Conservation (phyloP, 2,888 invertebrate species). For the Gerosis bhagava region DNA sequence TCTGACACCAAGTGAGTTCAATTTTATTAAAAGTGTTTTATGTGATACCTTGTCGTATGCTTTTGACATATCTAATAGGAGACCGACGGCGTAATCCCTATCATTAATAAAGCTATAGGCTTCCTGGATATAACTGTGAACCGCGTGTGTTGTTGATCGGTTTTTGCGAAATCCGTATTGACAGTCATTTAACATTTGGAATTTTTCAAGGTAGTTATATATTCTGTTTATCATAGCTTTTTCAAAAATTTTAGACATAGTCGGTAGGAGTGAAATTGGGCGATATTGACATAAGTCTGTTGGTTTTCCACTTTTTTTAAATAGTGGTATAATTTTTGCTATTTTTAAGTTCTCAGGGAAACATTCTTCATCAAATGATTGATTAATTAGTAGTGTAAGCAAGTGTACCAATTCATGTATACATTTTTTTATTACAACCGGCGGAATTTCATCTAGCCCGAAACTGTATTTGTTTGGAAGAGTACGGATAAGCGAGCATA, state of each 20-base stretch:
- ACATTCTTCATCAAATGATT: not conserved
- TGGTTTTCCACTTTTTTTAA: not conserved
- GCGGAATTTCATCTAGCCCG: conserved; percentile 26
- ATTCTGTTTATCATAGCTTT: not conserved
- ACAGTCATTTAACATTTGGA: not conserved
- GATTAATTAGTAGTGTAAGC: conserved; percentile 5
- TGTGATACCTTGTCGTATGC: not conserved
- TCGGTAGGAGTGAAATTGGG: not conserved
- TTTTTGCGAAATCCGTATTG: conserved; percentile 4
- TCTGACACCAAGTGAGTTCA: not conserved
- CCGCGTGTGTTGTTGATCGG: not conserved
- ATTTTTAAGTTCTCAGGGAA: conserved; percentile 1
- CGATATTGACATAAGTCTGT: conserved; percentile 1
- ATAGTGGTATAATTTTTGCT: not conserved
- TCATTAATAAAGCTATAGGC: not conserved
- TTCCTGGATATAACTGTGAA: not conserved
- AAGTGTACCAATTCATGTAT: conserved; percentile 3
- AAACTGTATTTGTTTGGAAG: conserved; percentile 28
- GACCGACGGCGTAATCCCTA: not conserved
- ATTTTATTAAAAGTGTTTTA: not conserved
- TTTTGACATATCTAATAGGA: not conserved
- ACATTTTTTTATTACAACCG: conserved; percentile 21
- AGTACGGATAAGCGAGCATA: no score
- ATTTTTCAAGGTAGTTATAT: conserved; percentile 2
- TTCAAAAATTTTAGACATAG: conserved; percentile 6